Base-by-base conservation (phyloP, 2,113 vertebrate genomes). In the Pachypanchax playfairii region DNA sequence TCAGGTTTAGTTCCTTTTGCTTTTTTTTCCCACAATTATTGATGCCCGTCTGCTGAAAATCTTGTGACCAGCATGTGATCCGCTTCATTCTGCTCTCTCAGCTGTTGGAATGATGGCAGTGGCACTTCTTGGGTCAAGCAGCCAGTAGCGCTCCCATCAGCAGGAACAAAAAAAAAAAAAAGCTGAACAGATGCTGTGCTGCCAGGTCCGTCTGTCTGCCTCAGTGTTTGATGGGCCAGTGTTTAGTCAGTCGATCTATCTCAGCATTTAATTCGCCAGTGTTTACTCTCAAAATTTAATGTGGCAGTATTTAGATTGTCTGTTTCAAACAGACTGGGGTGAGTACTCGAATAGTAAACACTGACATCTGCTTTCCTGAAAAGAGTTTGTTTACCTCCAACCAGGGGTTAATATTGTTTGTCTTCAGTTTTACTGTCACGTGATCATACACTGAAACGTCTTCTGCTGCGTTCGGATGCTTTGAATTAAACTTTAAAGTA, bases 151-250 rank as follows among this genome's bases (percentile, higher is more conserved):
- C 22, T 48, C 66, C 50, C 47, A 57, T 75, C 55, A 48, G 53
- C 73, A 5, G 39, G 28, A 63, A 18, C 17, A 38, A 33, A 18
- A n/a, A 48, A 1, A 22, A 22, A 25, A 54, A 69, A 73, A 73
- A 44, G 54, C 14, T 28, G 46, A 83, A 48, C 87, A 90, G 85
- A 85, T 89, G 84, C 81, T 81, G 8, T 11, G 47, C 57, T 79
- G 77, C 69, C 47, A 57, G 66, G 61, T 39, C 69, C 68, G 53
- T 87, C 78, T 76, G 80, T 58, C 75, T 47, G 53, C 65, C 29
- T 65, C 56, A 4, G 20, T 31, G 18, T 81, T 73, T 79, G 61
- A 83, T 78, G 69, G 47, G 50, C 57, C 65, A 35, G 18, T 52
- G 59, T 81, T 68, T 62, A 74, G 70, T 71, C 67, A 56, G 39